These are phyloP conservation scores for Leptodactylus fuscus DNA, from an alignment of 2,113 vertebrate genomes.

Conservation along the genomic window DNA sequence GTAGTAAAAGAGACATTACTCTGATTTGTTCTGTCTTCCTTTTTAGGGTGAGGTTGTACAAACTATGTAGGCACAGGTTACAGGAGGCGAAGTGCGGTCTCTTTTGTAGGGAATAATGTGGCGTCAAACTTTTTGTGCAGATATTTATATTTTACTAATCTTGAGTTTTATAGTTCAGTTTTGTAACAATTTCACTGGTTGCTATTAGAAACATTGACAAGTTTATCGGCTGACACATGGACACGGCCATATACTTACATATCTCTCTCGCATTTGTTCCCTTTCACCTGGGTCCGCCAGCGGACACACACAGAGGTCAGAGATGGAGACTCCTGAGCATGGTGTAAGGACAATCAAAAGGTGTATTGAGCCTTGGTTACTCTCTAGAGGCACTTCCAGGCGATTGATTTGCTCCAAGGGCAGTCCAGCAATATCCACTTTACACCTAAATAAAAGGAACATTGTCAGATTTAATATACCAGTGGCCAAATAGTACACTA, in stretches of 20 bases:
- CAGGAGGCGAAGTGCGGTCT: no score
- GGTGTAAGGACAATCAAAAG: constrained; percentile 82
- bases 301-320: constrained; percentile 82
- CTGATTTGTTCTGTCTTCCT: no score
- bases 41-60: no score
- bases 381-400: constrained; percentile 80
- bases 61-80: no score
- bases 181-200: no score
- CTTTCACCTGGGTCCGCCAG: constrained; percentile 79
- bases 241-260: constrained; percentile 76
- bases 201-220: neutral
- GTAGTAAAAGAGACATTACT: no score
- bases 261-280: constrained; percentile 76
- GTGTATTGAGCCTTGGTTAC: constrained; percentile 79
- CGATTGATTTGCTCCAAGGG: constrained; percentile 76
- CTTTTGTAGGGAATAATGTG: no score
- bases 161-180: no score
- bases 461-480: constrained; percentile 19
- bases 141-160: no score
- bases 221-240: neutral
- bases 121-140: no score
- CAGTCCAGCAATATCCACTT: constrained; percentile 82
- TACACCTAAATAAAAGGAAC: constrained; percentile 76
- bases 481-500: neutral
- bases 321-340: constrained; percentile 85